Percentiles rank a stretch among this genome's conserved stretches.
phyloP scores from a whole-genome alignment of 2,113 vertebrate genomes.

The Phodopus roborovskii region DNA sequence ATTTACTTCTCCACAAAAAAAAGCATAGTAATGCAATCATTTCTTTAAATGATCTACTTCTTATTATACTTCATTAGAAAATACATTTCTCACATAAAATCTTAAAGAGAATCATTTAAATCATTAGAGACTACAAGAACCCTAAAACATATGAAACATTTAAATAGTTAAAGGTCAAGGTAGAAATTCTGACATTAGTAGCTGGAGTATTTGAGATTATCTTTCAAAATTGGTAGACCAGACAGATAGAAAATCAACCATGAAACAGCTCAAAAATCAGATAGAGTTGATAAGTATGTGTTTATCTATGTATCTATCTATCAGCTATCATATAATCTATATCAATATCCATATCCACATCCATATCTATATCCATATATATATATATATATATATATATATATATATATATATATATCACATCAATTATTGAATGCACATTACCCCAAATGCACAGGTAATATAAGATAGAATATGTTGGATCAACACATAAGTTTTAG shows the following conservation, averaged over 20 bases:
- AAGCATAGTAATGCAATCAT: background rate
- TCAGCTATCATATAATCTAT: no score
- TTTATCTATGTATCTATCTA: background rate
- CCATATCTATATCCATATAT: no score
- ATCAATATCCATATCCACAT: no score
- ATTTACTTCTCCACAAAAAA: background rate
- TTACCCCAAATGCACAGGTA: background rate
- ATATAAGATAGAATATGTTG: background rate
- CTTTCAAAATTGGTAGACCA: background rate
- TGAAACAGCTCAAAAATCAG: background rate
- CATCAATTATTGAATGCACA: background rate
- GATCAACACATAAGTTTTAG: background rate
- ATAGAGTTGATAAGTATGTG: no score
- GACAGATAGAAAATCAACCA: background rate
- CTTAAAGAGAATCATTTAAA: background rate
- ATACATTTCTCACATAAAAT: background rate
- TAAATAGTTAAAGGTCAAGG: background rate
- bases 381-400: no score
- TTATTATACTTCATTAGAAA: background rate
- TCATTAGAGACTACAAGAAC: rapidly evolving
- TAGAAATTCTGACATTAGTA: background rate
- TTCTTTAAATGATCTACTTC: background rate
- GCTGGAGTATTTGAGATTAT: background rate
- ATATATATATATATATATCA: no score
- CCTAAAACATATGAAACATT: background rate